A percentile compares a stretch with the other conserved stretches of the same genome.
phyloP scores from a whole-genome alignment of 2,888 invertebrate genomes.

The Clitarchus hookeri region DNA sequence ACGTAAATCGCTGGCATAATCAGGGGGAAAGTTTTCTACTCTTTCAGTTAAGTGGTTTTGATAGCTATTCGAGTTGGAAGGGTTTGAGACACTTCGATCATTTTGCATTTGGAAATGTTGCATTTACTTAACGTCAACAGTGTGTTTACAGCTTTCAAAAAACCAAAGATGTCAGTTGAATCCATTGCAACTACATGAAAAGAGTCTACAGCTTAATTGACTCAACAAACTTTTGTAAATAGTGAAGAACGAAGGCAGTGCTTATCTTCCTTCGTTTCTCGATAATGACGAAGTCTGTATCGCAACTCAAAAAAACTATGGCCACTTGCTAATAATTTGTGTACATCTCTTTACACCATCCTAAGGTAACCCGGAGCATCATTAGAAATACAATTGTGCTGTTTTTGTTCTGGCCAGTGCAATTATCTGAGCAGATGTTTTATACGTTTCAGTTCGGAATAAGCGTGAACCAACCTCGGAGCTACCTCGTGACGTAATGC shows the following conservation, averaged over 20 bases:
- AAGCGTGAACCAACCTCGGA: too few species aligned
- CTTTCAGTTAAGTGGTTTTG: background rate
- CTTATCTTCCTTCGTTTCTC: background rate
- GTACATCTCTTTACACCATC: constrained; percentile 5
- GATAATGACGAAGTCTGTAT: background rate
- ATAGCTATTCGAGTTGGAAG: background rate
- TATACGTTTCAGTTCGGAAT: too few species aligned
- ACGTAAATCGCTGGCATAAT: too few species aligned
- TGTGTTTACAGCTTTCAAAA: background rate
- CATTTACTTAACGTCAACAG: too few species aligned
- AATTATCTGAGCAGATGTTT: too few species aligned
- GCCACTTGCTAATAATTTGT: constrained; percentile 19
- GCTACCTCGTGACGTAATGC: too few species aligned
- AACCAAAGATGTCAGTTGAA: background rate
- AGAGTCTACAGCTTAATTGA: background rate
- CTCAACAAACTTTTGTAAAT: constrained; percentile 10
- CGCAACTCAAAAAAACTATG: constrained; percentile 18
- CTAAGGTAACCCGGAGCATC: too few species aligned
- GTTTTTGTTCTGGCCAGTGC: background rate
- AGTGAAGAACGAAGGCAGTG: background rate
- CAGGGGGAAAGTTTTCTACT: background rate
- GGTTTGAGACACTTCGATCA: background rate
- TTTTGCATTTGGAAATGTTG: too few species aligned
- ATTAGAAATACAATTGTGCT: constrained; percentile 20
- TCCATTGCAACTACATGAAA: constrained; percentile 16